Base-by-base conservation (phyloP, 2,113 vertebrate species). In the Prionailurus bengalensis region DNA sequence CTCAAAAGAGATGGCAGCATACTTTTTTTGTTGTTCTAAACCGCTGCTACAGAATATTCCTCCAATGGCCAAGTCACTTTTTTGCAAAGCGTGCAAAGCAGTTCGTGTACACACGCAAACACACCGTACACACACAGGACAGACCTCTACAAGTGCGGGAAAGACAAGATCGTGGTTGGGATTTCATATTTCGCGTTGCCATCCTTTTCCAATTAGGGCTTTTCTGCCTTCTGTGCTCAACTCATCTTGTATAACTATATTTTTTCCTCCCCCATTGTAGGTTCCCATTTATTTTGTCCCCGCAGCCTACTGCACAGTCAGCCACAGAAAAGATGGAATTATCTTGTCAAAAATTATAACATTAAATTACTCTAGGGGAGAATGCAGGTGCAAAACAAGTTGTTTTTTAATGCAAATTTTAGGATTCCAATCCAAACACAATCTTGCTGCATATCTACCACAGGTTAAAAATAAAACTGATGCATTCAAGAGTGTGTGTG, bases 401-500 rank as follows among this genome's bases (percentile, higher is more conserved):
- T 98, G 94, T 96, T 97, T 98, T 98, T 96, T 48, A 89, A 61
- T 97, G 94, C 71, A 98, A 98, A 96, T 98, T 89, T 4, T 0
- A 4, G 3, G 0, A 71, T 63, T 82, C 10, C 95, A 95, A 97
- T 96, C 71, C 97, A 92, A 93, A 53, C 89, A 97, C 91, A 83
- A 7, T 83, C 73, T 96, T 53, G 29, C 55, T 61, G 21, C 8
- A 0, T 1, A 93, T 27, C 61, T 36, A 74, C 45, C 14, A 8
- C 0, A 55, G 55, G 87, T 97, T 95, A 97, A 98, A 98, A 98
- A 98, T 23, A 98, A 84, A 15, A 2, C 23, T 29, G 45, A 96
- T 5, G 84, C 10, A 53, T 78, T 88, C 78, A n/a, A 51, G 68
- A 78, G 66, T 82, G 31, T 48, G 29, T 53, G 25, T 70, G 45